Conservation (phyloP, 2,797 vertebrate genomes). For the Tauraco hartlaubi region DNA sequence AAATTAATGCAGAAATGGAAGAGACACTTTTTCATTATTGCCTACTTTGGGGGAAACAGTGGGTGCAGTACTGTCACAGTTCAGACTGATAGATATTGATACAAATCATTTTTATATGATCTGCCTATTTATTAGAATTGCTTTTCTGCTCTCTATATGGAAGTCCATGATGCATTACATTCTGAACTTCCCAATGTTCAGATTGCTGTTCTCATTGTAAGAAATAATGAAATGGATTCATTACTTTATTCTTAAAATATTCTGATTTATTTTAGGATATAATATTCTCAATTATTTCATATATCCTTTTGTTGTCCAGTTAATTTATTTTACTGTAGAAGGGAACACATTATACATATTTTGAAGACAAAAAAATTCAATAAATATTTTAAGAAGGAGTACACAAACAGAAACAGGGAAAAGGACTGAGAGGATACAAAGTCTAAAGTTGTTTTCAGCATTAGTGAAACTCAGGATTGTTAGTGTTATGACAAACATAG, state of each 20-base stretch:
- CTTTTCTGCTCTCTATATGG: constrained; percentile 62
- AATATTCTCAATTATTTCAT: constrained; percentile 12
- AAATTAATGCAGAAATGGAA: constrained; percentile 73
- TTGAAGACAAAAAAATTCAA: neutral
- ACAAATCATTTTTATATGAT: constrained; percentile 77
- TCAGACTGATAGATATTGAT: constrained; percentile 76
- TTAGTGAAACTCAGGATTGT: neutral
- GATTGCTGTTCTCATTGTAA: constrained; percentile 47
- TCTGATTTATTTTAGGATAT: constrained; percentile 58
- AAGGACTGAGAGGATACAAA: neutral
- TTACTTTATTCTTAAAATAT: constrained; percentile 66
- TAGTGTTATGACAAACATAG: neutral
- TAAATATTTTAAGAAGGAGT: neutral
- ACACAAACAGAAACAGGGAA: neutral
- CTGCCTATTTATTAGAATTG: constrained; percentile 75
- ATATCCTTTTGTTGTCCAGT: neutral
- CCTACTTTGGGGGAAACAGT: constrained; percentile 66
- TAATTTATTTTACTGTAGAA: neutral
- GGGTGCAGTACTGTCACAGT: constrained; percentile 66
- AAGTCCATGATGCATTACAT: constrained; percentile 61
- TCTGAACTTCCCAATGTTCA: constrained; percentile 54
- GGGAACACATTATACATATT: neutral
- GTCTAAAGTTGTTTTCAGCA: neutral
- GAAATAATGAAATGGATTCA: constrained; percentile 69
- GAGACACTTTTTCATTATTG: constrained; percentile 73